phyloP scores from a whole-genome alignment of 2,113 vertebrate genomes.

The Megaceryle torquata region DNA sequence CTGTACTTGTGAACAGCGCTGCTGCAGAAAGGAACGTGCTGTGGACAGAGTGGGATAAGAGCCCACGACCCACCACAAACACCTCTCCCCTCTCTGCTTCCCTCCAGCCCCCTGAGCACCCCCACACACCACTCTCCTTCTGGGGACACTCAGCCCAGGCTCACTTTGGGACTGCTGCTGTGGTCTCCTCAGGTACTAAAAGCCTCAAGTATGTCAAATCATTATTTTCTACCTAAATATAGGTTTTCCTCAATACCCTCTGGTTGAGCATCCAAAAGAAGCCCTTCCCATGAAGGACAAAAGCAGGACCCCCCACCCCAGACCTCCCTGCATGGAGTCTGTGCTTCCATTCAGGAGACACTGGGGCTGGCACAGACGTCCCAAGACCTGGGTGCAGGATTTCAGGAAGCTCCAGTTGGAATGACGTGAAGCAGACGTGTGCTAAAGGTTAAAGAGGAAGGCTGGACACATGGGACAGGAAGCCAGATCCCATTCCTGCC shows the following conservation, averaged over 20 bases:
- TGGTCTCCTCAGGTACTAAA: neutral
- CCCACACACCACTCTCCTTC: neutral
- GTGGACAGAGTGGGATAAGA: neutral
- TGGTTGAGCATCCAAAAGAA: neutral
- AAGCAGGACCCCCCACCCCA: neutral
- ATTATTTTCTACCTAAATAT: neutral
- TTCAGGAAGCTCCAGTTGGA: neutral
- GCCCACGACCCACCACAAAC: neutral
- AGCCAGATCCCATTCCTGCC: neutral
- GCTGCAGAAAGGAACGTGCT: neutral
- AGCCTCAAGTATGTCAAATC: neutral
- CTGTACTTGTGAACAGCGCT: neutral
- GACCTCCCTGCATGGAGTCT: rapidly evolving
- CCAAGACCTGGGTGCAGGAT: neutral
- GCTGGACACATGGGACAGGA: neutral
- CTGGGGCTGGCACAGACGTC: neutral
- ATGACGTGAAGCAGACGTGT: neutral
- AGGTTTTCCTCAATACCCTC: neutral
- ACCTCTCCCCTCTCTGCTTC: neutral
- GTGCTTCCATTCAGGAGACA: neutral
- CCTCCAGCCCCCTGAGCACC: neutral
- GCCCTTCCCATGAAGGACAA: neutral
- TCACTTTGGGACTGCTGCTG: neutral
- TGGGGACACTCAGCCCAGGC: neutral
- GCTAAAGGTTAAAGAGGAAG: neutral